phyloP scores from a whole-genome alignment of 2,797 vertebrate genomes.

The Chromis chromis region DNA sequence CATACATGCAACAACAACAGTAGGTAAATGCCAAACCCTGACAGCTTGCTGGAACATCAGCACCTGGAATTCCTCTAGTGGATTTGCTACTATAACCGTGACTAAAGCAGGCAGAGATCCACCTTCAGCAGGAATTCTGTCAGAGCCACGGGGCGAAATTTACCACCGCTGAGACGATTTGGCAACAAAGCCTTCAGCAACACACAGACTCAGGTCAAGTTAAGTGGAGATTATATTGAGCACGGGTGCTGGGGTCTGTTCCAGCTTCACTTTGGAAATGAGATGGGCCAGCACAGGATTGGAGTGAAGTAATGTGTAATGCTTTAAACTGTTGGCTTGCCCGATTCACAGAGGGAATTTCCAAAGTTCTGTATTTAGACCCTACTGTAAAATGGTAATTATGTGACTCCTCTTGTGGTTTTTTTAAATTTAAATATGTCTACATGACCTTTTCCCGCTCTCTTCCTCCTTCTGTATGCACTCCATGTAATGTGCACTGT shows the following conservation, averaged over 20 bases:
- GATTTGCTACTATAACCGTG: conserved; percentile 28
- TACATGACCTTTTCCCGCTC: conserved; percentile 28
- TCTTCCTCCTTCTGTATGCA: conserved; percentile 2
- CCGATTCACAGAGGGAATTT: conserved; percentile 61
- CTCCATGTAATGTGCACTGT: not conserved
- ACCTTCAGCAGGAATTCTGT: conserved; percentile 40
- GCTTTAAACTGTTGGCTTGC: conserved; percentile 47
- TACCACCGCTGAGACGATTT: conserved; percentile 12
- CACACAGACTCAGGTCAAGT: conserved; percentile 11
- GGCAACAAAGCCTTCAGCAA: conserved; percentile 16
- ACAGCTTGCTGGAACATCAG: conserved; percentile 39
- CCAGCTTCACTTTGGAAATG: conserved; percentile 57
- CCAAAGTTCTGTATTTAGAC: conserved; percentile 63
- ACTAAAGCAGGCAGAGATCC: conserved; percentile 37
- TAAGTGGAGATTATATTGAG: conserved; percentile 41
- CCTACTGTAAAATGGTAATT: conserved; percentile 59
- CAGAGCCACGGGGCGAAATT: conserved; percentile 9
- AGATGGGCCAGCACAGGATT: conserved; percentile 42
- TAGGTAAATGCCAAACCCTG: conserved; percentile 24
- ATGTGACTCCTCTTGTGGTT: conserved; percentile 41
- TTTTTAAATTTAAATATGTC: conserved; percentile 36
- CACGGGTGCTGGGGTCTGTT: conserved; percentile 18
- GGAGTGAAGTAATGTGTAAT: conserved; percentile 45
- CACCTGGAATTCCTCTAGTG: conserved; percentile 60
- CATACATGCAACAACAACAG: conserved; percentile 32